Percentiles rank a stretch among this genome's conserved stretches.
Conservation (phyloP, 2,113 vertebrate genomes). For the Craseonycteris thonglongyai region DNA sequence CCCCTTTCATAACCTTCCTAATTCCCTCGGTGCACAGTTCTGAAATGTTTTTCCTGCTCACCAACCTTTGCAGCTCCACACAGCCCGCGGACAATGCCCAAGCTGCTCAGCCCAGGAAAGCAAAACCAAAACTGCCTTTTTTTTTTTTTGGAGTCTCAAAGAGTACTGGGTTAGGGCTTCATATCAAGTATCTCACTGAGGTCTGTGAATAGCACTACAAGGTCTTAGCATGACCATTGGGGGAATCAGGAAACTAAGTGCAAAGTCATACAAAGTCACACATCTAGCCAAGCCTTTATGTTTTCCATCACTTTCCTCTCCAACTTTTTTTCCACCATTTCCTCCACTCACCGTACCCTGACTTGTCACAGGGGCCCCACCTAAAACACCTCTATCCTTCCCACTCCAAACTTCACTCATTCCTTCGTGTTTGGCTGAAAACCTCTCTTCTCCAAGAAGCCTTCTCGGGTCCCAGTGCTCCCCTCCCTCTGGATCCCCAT, state of each 20-base stretch:
- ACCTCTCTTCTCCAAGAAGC: neutral
- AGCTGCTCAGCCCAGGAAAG: neutral
- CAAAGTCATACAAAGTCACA: neutral
- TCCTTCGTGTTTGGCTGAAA: neutral
- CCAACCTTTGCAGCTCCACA: neutral
- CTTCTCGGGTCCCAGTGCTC: neutral
- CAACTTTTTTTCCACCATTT: neutral
- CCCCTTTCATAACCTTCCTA: neutral
- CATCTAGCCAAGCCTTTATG: accelerated
- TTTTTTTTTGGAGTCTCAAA: neutral
- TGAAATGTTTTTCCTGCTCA: neutral
- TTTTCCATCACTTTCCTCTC: neutral
- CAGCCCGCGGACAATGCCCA: neutral
- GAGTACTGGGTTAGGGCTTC: neutral
- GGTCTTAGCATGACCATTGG: neutral
- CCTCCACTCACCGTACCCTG: neutral
- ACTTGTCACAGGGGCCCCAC: neutral
- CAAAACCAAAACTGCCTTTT: neutral
- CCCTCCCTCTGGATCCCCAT: neutral
- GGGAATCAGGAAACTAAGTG: neutral
- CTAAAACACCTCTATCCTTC: neutral
- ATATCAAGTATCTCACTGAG: neutral
- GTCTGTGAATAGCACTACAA: neutral
- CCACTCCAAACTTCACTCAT: neutral
- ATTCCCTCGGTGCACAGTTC: neutral